Percentiles rank a stretch among this genome's conserved stretches.
Conservation (phyloP, 2,888 invertebrate species). For the Tenthredo distinguenda region DNA sequence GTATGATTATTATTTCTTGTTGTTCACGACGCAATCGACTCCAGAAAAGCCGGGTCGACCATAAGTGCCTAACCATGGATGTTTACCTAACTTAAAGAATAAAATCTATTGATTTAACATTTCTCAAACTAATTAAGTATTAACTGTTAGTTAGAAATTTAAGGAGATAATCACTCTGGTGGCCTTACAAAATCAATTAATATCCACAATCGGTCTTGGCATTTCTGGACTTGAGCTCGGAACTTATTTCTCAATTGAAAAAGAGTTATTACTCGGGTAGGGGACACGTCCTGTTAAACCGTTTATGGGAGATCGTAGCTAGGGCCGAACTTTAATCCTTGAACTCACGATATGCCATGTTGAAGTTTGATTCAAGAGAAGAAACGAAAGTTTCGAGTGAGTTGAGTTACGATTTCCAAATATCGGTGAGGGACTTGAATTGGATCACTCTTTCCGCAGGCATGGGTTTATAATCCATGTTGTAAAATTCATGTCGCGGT, state of each 20-base stretch:
- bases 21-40: conserved; percentile 56
- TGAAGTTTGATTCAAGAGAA: background rate
- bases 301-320: background rate
- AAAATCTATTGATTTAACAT: conserved; percentile 56
- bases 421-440: conserved; percentile 24
- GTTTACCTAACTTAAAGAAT: conserved; percentile 56
- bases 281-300: background rate
- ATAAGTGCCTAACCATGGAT: conserved; percentile 76
- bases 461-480: background rate
- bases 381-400: background rate
- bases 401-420: background rate
- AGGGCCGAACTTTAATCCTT: background rate
- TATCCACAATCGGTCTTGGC: conserved; percentile 71
- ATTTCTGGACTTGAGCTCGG: conserved; percentile 64
- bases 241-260: conserved; percentile 36
- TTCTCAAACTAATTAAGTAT: conserved; percentile 64
- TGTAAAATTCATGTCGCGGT: conserved; percentile 6
- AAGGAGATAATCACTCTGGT: conserved; percentile 76
- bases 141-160: conserved; percentile 71
- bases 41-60: conserved; percentile 70
- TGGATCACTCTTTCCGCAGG: background rate
- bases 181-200: conserved; percentile 76
- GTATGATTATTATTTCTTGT: conserved; percentile 43
- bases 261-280: background rate
- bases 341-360: no score